Conservation (phyloP, 2,797 vertebrate genomes). For the Dendrocincla fuliginosa region DNA sequence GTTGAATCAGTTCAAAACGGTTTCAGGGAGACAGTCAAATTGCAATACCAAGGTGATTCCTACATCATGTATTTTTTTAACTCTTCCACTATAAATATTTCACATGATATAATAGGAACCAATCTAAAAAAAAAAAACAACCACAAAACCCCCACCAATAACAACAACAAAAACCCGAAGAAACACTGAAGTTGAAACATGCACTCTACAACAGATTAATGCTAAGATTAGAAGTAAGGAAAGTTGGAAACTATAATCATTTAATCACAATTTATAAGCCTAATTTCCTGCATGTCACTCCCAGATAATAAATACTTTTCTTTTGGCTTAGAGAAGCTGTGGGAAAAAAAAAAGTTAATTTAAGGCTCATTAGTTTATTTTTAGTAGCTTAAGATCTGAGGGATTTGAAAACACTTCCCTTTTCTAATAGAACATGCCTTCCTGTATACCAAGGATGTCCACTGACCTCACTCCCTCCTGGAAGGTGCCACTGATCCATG, state of each 20-base stretch:
- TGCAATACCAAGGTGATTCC: neutral
- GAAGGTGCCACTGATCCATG: slow-evolving; percentile 83
- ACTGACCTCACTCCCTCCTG: slow-evolving; percentile 86
- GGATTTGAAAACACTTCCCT: slow-evolving; percentile 87
- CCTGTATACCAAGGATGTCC: slow-evolving; percentile 88
- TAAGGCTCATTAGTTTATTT: slow-evolving; percentile 84
- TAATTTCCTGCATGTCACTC: slow-evolving; percentile 80
- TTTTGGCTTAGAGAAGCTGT: slow-evolving; percentile 71
- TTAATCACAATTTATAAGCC: slow-evolving; percentile 76
- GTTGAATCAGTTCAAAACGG: neutral
- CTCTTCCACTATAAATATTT: slow-evolving; percentile 27
- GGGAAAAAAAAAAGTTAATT: slow-evolving; percentile 76
- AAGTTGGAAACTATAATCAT: slow-evolving; percentile 72
- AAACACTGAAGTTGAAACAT: slow-evolving; percentile 48
- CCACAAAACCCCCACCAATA: too few relatives aligned
- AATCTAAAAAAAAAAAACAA: slow-evolving; percentile 36
- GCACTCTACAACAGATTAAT: slow-evolving; percentile 65
- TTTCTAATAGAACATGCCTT: slow-evolving; percentile 86
- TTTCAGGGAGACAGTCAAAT: neutral
- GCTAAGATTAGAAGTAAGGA: slow-evolving; percentile 73
- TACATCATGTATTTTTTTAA: neutral
- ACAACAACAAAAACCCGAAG: neutral
- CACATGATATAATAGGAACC: neutral
- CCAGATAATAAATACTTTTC: slow-evolving; percentile 83
- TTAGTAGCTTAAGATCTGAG: slow-evolving; percentile 81